Evolutionary conservation across 2,113 vertebrate genomes (phyloP), one percentile per base, ranked within the genome.

Genomic region (Lota lota): DNA sequence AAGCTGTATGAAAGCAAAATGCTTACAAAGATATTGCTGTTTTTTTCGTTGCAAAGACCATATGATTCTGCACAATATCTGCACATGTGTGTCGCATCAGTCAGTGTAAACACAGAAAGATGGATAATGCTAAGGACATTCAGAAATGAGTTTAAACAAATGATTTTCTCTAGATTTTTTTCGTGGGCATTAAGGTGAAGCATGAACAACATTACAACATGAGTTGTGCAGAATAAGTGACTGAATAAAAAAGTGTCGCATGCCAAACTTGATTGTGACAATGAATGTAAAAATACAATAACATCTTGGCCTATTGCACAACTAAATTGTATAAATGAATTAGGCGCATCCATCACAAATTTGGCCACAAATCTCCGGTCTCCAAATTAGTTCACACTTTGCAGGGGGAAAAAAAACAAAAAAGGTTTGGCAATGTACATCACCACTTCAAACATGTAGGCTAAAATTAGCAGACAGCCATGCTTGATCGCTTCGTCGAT

Each of bases 381-480:
- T n/a, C 53, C 3, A 54, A 51, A 58, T 58, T 64, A 76, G 72
- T 75, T 76, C 67, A 74, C 3, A 4, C 75, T 78, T 63, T 40
- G 63, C 73, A 66, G 20, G n/a, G n/a, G n/a, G n/a, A n/a, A n/a
- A n/a, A 21, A 58, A 58, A 58, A 21, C 22, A 11, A 71, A 83
- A 78, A 72, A 65, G 81, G 66, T 80, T 80, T 80, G 70, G 47
- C 28, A 80, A 82, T 78, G 67, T 63, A 79, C 83, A 70, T 78
- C 75, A 81, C 79, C 77, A 76, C 76, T 74, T 84, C 79, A 85
- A 85, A 88, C 76, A 83, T 74, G 75, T 78, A 59, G 51, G 76
- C 77, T 82, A 50, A 82, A 85, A 87, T 80, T 68, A 85, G 84
- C 80, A 69, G 76, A 82, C 79, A 85, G 76, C 76, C 81, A 85